These are phyloP conservation scores for Ommatoiulus sabulosus DNA, from an alignment of 2,888 invertebrate genomes.

Conservation along the genomic window DNA sequence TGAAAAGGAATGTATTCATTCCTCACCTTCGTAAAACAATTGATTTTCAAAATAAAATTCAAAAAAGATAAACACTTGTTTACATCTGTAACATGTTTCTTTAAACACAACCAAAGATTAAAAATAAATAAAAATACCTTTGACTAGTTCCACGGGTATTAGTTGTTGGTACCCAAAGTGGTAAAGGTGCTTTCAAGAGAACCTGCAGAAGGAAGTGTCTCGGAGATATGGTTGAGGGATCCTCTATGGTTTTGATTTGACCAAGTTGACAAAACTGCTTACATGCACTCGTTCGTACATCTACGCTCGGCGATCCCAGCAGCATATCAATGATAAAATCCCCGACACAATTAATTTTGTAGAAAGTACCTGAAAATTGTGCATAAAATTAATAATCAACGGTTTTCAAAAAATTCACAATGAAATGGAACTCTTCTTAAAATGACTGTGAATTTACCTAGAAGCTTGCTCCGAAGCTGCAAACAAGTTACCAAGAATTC, in stretches of 20 bases:
- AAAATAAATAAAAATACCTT: conserved; percentile 62
- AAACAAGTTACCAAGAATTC: conserved; percentile 69
- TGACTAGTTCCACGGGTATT: conserved; percentile 68
- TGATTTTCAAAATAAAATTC: too few relatives aligned
- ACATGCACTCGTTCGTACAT: conserved; percentile 67
- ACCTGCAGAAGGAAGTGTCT: conserved; percentile 66
- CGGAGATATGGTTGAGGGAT: conserved; percentile 59
- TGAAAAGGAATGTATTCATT: too few relatives aligned
- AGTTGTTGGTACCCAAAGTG: conserved; percentile 69
- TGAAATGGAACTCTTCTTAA: conserved; percentile 23
- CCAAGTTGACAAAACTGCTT: conserved; percentile 68
- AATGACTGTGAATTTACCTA: conserved; percentile 64
- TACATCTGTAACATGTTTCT: too few relatives aligned
- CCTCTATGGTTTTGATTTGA: conserved; percentile 61
- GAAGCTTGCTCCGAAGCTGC: conserved; percentile 67
- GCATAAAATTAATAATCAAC: background rate
- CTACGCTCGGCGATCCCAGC: conserved; percentile 67
- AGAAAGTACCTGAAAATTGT: conserved; percentile 66
- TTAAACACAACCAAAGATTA: too few relatives aligned
- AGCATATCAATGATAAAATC: conserved; percentile 70
- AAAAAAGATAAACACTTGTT: too few relatives aligned
- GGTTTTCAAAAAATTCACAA: background rate
- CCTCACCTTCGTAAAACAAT: too few relatives aligned
- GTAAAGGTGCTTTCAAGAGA: conserved; percentile 69
- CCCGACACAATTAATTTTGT: conserved; percentile 67